These are phyloP conservation scores for Rhyzopertha dominica DNA, from an alignment of 1,140 invertebrate genomes.

Conservation along the genomic window DNA sequence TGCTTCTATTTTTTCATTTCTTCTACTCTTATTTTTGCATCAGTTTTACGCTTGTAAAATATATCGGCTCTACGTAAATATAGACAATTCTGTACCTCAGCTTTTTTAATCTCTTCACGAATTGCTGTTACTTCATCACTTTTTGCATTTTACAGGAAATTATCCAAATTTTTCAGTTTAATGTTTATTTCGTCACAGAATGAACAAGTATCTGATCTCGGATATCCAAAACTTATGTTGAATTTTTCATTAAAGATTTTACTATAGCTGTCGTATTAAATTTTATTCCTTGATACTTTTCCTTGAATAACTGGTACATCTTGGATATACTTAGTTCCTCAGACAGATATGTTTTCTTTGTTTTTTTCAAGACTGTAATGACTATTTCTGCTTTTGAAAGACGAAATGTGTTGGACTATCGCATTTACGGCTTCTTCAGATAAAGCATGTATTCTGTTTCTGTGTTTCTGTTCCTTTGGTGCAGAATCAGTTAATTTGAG, in stretches of 20 bases:
- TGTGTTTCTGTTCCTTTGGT: slow-evolving; percentile 2
- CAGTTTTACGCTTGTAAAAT: slow-evolving; percentile 27
- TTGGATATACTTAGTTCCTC: slow-evolving; percentile 16
- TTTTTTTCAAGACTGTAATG: slow-evolving; percentile 17
- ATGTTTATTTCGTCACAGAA: slow-evolving; percentile 10
- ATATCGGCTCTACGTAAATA: slow-evolving; percentile 21
- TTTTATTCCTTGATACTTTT: slow-evolving; percentile 6
- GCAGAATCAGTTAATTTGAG: slow-evolving; percentile 5
- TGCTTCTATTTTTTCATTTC: slow-evolving; percentile 15
- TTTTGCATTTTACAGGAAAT: not conserved
- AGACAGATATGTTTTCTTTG: slow-evolving; percentile 15
- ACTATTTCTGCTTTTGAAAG: slow-evolving; percentile 13
- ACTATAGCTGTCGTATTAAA: slow-evolving; percentile 15
- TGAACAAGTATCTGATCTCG: slow-evolving; percentile 9
- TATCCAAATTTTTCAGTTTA: slow-evolving; percentile 10
- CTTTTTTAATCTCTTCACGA: slow-evolving; percentile 3
- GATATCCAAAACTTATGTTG: slow-evolving; percentile 20
- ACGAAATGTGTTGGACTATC: slow-evolving; percentile 11
- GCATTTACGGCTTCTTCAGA: slow-evolving; percentile 2
- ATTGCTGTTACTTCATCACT: slow-evolving; percentile 2
- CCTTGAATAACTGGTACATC: slow-evolving; percentile 12
- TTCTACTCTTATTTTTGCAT: slow-evolving; percentile 13
- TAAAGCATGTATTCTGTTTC: slow-evolving; percentile 4
- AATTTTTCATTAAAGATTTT: slow-evolving; percentile 8
- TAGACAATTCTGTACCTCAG: slow-evolving; percentile 6